Evolutionary conservation across 2,888 invertebrate genomes (phyloP).

Genomic region (Mimas tiliae): DNA sequence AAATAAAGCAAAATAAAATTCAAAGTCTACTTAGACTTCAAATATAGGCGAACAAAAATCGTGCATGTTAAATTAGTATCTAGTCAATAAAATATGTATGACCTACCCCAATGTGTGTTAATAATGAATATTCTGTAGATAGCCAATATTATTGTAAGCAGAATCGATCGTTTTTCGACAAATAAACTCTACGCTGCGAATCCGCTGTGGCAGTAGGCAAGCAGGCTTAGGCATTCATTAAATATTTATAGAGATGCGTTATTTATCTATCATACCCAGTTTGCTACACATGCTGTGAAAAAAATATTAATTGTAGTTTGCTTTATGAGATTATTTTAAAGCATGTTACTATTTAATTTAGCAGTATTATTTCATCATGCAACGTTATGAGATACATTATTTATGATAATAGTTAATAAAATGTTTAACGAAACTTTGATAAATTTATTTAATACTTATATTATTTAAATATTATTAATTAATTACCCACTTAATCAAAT

Average conservation of each 20-base stretch:
- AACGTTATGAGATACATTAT: too few relatives aligned
- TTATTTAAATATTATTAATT: too few relatives aligned
- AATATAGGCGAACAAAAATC: too few relatives aligned
- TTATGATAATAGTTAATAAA: too few relatives aligned
- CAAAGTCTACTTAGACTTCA: background rate
- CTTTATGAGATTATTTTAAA: too few relatives aligned
- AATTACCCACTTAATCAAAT: too few relatives aligned
- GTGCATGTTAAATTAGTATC: background rate
- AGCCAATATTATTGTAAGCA: conserved; percentile 8
- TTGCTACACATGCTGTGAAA: conserved; percentile 3
- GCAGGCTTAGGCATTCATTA: conserved; percentile 19
- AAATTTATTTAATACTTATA: too few relatives aligned
- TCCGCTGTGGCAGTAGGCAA: conserved; percentile 10
- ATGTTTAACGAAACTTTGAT: too few relatives aligned
- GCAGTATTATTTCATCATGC: too few relatives aligned
- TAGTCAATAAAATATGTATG: background rate
- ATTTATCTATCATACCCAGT: conserved; percentile 24
- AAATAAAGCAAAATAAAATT: background rate
- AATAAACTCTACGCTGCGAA: conserved; percentile 3
- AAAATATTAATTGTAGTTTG: conserved; percentile 3
- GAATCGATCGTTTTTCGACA: conserved; percentile 2
- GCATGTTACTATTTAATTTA: too few relatives aligned
- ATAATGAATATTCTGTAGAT: background rate
- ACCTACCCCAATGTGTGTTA: conserved; percentile 15
- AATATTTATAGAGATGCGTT: conserved; percentile 27